Percentiles rank a stretch among this genome's conserved stretches.
phyloP scores from a whole-genome alignment of 2,797 vertebrate species.

The Gymnothorax reevesii region DNA sequence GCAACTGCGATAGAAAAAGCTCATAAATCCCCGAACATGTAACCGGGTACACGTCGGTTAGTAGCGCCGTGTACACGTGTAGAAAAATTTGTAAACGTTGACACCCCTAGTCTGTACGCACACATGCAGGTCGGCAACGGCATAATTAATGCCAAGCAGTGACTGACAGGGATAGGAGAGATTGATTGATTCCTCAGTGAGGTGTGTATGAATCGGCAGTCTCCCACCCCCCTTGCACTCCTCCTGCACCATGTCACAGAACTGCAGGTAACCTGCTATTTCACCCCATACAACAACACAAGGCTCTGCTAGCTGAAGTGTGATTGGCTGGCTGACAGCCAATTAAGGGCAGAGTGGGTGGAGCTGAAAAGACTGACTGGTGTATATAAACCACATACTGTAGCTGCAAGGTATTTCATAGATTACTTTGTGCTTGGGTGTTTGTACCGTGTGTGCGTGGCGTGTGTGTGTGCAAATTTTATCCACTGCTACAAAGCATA shows the following conservation, averaged over 20 bases:
- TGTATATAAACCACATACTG: neutral
- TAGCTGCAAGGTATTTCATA: neutral
- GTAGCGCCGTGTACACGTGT: too few relatives aligned
- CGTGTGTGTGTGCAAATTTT: neutral
- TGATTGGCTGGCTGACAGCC: neutral
- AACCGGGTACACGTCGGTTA: too few relatives aligned
- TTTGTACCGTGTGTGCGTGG: too few relatives aligned
- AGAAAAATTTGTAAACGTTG: too few relatives aligned
- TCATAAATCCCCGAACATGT: too few relatives aligned
- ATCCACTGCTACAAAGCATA: neutral
- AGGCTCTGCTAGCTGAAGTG: neutral
- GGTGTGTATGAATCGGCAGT: neutral
- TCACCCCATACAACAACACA: neutral
- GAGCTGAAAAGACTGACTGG: too few relatives aligned
- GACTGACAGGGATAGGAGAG: neutral
- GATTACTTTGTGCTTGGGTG: neutral
- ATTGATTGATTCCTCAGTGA: neutral
- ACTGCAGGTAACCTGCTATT: neutral
- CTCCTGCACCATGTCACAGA: neutral
- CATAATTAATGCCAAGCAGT: too few relatives aligned
- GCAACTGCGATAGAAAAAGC: too few relatives aligned
- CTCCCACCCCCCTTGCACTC: neutral
- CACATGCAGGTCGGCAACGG: too few relatives aligned
- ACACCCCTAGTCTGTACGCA: too few relatives aligned
- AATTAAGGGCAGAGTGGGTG: neutral